Evolutionary conservation across 2,888 invertebrate species (phyloP), one percentile per base, ranked within the genome.

Genomic region (Therioaphis trifolii): DNA sequence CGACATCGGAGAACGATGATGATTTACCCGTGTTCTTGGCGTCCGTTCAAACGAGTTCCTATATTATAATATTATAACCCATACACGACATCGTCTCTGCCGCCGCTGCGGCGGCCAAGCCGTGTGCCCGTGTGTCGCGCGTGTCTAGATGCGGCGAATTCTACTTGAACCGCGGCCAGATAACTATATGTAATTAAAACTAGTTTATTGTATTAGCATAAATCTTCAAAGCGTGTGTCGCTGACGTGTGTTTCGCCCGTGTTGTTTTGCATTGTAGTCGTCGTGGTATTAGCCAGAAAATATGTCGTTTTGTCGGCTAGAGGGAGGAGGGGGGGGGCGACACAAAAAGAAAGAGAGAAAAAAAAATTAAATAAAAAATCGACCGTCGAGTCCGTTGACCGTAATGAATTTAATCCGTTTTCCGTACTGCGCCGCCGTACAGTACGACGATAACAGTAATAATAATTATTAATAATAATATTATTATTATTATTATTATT

Each of bases 161-260:
- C 55, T 55, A 55, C 68, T 78, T 78, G 78, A 78, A 78, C 68
- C 24, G n/a, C 78, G n/a, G 78, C 78, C 78, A 78, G 78, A 78
- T 78, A 78, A 69, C 78, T 68, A 52, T 71, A 29, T 78, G 68
- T 78, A 78, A 78, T 78, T 69, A 78, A 78, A 78, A 78, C 78
- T 78, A 78, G 78, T 78, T 77, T 77, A 78, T 78, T 69, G 68
- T 78, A 78, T 66, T 78, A 35, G 52, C 78, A 78, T 78, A 78
- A 78, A 78, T 78, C 78, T 78, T 68, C 35, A 68, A 55, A 68
- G 68, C 68, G 78, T 49, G 68, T 78, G 78, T 69, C 68, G 68
- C 3, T 68, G 78, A 78, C 68, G 78, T 55, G 68, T 43, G 78
- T 78, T 78, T 55, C 14, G 68, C 68, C 66, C 21, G 68, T 46